phyloP scores from a whole-genome alignment of 1,140 invertebrate genomes.

The Drosophila ohnishii region DNA sequence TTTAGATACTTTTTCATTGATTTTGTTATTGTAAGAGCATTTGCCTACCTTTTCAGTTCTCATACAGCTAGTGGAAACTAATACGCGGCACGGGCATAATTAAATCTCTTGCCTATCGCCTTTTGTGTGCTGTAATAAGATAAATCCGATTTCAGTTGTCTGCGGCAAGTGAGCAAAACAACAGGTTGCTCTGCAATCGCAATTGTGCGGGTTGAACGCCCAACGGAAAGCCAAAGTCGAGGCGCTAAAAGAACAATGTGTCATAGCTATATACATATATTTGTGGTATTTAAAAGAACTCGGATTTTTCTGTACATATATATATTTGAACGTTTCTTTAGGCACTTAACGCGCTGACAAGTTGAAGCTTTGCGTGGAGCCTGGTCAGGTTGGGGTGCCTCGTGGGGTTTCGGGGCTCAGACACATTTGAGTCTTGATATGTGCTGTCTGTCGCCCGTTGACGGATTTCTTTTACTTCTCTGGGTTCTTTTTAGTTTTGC shows the following conservation, averaged over 20 bases:
- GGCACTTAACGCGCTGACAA: slow-evolving; percentile 76
- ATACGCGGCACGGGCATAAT: slow-evolving; percentile 68
- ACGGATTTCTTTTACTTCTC: slow-evolving; percentile 44
- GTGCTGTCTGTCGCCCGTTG: slow-evolving; percentile 66
- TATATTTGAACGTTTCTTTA: slow-evolving; percentile 5
- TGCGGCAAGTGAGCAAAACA: slow-evolving; percentile 49
- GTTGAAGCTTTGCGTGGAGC: slow-evolving; percentile 75
- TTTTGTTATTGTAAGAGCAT: slow-evolving; percentile 7
- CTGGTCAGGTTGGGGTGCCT: slow-evolving; percentile 37
- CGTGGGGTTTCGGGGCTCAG: slow-evolving; percentile 51
- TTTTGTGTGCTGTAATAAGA: slow-evolving; percentile 71
- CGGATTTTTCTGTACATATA: slow-evolving; percentile 12
- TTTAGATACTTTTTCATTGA: neutral
- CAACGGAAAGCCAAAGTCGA: slow-evolving; percentile 47
- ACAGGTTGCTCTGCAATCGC: slow-evolving; percentile 52
- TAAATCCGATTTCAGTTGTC: slow-evolving; percentile 65
- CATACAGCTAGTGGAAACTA: slow-evolving; percentile 41
- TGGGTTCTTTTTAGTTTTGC: slow-evolving; percentile 35
- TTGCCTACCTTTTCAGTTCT: neutral
- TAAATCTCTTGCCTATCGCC: slow-evolving; percentile 67
- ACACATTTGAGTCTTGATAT: slow-evolving; percentile 71
- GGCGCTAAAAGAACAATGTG: slow-evolving; percentile 73
- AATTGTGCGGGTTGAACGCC: slow-evolving; percentile 74
- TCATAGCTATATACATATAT: slow-evolving; percentile 49
- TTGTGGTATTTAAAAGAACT: slow-evolving; percentile 55